Conservation (phyloP, 1,140 invertebrate species). For the Drosophila tropicalis region DNA sequence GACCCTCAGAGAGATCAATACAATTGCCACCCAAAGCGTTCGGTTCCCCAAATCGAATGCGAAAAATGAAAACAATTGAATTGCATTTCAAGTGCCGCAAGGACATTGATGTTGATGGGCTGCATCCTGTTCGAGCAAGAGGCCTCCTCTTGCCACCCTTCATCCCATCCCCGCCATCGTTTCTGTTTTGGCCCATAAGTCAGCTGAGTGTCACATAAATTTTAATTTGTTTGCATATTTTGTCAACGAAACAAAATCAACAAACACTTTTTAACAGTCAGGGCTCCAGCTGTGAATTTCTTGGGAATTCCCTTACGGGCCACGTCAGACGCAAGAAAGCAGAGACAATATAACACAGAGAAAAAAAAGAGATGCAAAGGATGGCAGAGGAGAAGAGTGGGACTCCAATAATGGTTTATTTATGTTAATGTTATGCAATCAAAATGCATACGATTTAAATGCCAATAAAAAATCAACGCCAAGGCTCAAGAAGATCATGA, state of each 20-base stretch:
- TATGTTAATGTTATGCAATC: slow-evolving; percentile 83
- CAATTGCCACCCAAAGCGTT: slow-evolving; percentile 75
- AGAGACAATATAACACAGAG: background rate
- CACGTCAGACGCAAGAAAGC: slow-evolving; percentile 27
- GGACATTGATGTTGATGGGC: slow-evolving; percentile 80
- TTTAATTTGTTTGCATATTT: slow-evolving; percentile 83
- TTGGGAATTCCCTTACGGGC: slow-evolving; percentile 78
- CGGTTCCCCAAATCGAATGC: slow-evolving; percentile 19
- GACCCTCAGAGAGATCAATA: slow-evolving; percentile 73
- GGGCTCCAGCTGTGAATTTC: slow-evolving; percentile 82
- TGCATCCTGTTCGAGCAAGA: slow-evolving; percentile 60
- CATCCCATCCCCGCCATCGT: background rate
- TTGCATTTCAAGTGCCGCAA: slow-evolving; percentile 77
- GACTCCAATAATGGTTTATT: slow-evolving; percentile 77
- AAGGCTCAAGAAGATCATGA: slow-evolving; percentile 40
- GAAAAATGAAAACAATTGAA: slow-evolving; percentile 71
- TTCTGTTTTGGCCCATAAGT: slow-evolving; percentile 53
- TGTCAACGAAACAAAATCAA: slow-evolving; percentile 77
- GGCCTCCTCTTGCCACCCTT: background rate
- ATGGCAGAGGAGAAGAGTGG: slow-evolving; percentile 9
- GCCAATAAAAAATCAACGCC: slow-evolving; percentile 82
- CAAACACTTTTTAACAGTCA: slow-evolving; percentile 53
- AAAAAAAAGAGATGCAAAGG: background rate
- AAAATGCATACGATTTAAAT: slow-evolving; percentile 82
- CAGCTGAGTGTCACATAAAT: slow-evolving; percentile 75